Evolutionary conservation across 2,113 vertebrate genomes (phyloP).

Genomic region (Oceanodroma tethys): DNA sequence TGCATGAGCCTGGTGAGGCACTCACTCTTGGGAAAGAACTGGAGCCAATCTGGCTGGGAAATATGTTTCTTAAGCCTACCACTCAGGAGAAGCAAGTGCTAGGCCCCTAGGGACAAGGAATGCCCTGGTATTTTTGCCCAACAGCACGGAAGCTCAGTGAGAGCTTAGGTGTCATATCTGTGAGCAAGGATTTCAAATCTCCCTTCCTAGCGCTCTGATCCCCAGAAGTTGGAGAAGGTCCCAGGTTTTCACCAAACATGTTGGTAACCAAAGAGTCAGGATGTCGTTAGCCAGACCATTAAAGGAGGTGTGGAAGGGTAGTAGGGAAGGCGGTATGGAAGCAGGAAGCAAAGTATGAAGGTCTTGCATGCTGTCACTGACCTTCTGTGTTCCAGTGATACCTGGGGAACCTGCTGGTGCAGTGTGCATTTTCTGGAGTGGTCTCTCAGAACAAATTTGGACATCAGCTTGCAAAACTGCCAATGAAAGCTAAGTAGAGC

Average conservation of each 20-base stretch:
- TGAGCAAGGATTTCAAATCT: background rate
- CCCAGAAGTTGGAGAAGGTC: background rate
- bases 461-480: background rate
- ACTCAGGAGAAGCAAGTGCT: background rate
- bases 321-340: background rate
- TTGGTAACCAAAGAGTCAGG: background rate
- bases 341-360: background rate
- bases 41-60: background rate
- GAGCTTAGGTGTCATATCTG: background rate
- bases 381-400: no score
- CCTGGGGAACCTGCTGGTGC: background rate
- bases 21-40: background rate
- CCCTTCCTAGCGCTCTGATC: background rate
- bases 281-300: background rate
- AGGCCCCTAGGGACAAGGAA: background rate
- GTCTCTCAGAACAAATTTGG: background rate
- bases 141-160: background rate
- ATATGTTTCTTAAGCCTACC: background rate
- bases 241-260: background rate
- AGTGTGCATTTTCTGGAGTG: background rate
- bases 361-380: background rate
- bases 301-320: background rate
- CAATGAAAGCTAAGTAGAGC: background rate
- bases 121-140: background rate
- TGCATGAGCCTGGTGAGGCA: background rate